These are phyloP conservation scores for Nasua narica DNA, from an alignment of 2,797 vertebrate species.

Conservation along the genomic window DNA sequence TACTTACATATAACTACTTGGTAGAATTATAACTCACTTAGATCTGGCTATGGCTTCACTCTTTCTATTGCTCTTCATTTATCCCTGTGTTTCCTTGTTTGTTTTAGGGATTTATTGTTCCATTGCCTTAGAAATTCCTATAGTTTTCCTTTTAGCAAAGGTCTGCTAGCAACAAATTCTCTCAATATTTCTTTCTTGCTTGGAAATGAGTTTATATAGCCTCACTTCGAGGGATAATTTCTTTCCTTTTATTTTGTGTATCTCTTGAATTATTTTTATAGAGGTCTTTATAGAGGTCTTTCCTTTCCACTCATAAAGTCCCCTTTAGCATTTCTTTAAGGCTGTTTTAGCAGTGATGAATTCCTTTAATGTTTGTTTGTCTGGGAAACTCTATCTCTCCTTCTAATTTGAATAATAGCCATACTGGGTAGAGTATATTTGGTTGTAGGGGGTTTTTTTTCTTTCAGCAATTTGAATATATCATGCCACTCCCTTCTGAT, in stretches of 20 bases:
- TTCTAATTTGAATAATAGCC: not conserved
- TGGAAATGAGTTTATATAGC: not conserved
- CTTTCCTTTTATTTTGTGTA: not conserved
- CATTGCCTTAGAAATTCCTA: not conserved
- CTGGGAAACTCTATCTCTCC: not conserved
- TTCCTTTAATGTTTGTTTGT: not conserved
- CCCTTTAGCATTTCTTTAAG: not conserved
- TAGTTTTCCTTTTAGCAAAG: not conserved
- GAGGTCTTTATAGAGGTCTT: too few relatives aligned
- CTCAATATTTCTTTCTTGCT: not conserved
- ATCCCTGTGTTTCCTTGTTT: not conserved
- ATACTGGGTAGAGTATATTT: not conserved
- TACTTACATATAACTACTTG: not conserved
- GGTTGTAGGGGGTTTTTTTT: not conserved
- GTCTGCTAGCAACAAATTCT: not conserved
- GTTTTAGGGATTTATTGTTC: not conserved
- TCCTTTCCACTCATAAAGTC: not conserved
- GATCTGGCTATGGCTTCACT: not conserved
- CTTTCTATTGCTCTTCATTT: not conserved
- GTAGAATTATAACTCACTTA: not conserved
- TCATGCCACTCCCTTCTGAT: not conserved
- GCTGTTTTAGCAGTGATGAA: not conserved
- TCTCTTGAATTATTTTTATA: not conserved
- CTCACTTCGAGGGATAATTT: not conserved
- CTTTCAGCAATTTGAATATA: not conserved